Evolutionary conservation across 1,140 invertebrate genomes (phyloP).

Genomic region (Stenopsyche tienmushanensis): DNA sequence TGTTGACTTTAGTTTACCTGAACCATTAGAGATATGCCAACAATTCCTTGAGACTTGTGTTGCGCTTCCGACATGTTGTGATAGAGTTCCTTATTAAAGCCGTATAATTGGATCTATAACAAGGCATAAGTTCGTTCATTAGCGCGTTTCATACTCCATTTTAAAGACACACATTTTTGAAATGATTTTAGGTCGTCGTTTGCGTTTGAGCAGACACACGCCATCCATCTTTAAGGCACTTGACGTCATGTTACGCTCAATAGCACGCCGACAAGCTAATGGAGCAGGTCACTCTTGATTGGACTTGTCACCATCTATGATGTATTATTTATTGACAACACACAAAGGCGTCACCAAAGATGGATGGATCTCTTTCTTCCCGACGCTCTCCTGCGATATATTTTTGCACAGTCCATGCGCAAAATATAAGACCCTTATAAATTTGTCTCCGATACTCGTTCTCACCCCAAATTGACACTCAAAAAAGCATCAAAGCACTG

Average conservation of each 20-base stretch:
- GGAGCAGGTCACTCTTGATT: conserved; percentile 21
- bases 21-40: conserved; percentile 90
- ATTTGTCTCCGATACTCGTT: too few species aligned
- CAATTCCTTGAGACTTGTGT: conserved; percentile 88
- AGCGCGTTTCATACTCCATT: neutral
- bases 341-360: neutral
- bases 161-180: neutral
- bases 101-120: conserved; percentile 90
- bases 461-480: too few species aligned
- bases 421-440: too few species aligned
- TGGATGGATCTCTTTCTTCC: too few species aligned
- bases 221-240: conserved; percentile 8
- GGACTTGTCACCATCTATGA: conserved; percentile 18
- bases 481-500: too few species aligned
- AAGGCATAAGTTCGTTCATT: conserved; percentile 30
- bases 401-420: too few species aligned
- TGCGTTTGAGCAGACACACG: neutral
- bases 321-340: conserved; percentile 25
- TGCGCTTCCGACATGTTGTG: conserved; percentile 94
- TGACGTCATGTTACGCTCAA: conserved; percentile 20
- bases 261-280: conserved; percentile 17
- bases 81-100: conserved; percentile 95
- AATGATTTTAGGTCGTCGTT: neutral
- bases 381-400: too few species aligned
- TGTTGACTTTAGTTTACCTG: conserved; percentile 63